Conservation (phyloP, 1,140 invertebrate genomes). For the Dinoponera quadriceps region DNA sequence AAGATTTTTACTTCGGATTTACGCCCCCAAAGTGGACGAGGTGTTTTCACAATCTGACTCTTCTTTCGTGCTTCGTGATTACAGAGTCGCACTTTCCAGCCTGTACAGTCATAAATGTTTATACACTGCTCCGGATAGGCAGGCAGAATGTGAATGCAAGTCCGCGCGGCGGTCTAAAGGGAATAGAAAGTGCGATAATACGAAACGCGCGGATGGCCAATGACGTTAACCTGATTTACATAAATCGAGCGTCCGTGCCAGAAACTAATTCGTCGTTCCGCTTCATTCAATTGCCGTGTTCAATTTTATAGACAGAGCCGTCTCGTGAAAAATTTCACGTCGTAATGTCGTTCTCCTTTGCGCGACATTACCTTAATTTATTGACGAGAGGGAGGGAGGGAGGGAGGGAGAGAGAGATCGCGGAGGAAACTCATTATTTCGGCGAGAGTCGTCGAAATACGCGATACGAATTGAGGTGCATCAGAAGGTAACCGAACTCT, state of each 20-base stretch:
- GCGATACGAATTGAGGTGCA: constrained; percentile 22
- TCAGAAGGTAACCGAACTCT: background rate
- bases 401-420: background rate
- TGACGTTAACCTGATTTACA: constrained; percentile 80
- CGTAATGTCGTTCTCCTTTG: background rate
- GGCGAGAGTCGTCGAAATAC: background rate
- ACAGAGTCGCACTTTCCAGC: background rate
- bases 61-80: too few species aligned
- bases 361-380: constrained; percentile 30
- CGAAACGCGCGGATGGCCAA: constrained; percentile 59
- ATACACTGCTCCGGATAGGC: constrained; percentile 67
- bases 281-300: constrained; percentile 63
- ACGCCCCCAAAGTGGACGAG: too few species aligned
- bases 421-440: constrained; percentile 17
- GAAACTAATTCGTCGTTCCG: constrained; percentile 68
- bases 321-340: constrained; percentile 9
- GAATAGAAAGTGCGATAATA: constrained; percentile 78
- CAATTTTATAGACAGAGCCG: constrained; percentile 25
- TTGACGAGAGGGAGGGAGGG: background rate
- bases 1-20: too few species aligned
- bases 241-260: constrained; percentile 76
- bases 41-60: too few species aligned
- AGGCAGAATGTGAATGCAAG: constrained; percentile 77
- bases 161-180: constrained; percentile 51
- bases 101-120: background rate